Percentiles rank a stretch among this genome's conserved stretches.
Evolutionary conservation across 2,797 vertebrate genomes (phyloP).

Genomic region (Siniperca scherzeri): DNA sequence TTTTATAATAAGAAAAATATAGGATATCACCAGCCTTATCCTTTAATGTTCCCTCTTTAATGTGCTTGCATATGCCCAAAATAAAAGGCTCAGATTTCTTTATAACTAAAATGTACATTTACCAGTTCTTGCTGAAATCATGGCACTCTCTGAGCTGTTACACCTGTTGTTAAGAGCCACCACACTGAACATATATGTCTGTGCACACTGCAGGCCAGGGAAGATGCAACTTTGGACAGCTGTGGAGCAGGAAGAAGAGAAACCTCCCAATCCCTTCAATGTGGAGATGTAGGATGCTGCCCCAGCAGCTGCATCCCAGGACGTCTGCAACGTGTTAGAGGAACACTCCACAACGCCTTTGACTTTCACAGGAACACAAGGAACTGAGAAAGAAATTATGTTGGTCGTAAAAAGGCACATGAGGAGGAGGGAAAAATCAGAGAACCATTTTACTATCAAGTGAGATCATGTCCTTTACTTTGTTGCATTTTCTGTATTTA

Average conservation of each 20-base stretch:
- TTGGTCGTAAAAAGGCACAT: neutral
- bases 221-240: conserved; percentile 64
- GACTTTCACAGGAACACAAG: conserved; percentile 76
- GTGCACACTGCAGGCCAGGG: conserved; percentile 75
- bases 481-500: neutral
- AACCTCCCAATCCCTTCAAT: conserved; percentile 56
- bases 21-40: neutral
- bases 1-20: neutral
- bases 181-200: conserved; percentile 75
- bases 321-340: conserved; percentile 73
- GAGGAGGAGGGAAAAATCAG: neutral
- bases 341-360: conserved; percentile 66
- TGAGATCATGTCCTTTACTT: neutral
- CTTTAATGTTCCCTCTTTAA: neutral
- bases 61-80: neutral
- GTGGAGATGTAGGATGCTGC: conserved; percentile 71
- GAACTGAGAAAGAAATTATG: conserved; percentile 65
- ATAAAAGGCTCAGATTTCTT: neutral
- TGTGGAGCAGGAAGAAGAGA: conserved; percentile 53
- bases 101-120: neutral
- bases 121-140: conserved; percentile 74
- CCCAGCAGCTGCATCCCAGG: conserved; percentile 75
- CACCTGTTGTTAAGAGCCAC: conserved; percentile 70
- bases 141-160: conserved; percentile 69
- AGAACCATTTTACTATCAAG: neutral